These are phyloP conservation scores for Phortica okadai DNA, from an alignment of 2,888 invertebrate species.

Conservation along the genomic window DNA sequence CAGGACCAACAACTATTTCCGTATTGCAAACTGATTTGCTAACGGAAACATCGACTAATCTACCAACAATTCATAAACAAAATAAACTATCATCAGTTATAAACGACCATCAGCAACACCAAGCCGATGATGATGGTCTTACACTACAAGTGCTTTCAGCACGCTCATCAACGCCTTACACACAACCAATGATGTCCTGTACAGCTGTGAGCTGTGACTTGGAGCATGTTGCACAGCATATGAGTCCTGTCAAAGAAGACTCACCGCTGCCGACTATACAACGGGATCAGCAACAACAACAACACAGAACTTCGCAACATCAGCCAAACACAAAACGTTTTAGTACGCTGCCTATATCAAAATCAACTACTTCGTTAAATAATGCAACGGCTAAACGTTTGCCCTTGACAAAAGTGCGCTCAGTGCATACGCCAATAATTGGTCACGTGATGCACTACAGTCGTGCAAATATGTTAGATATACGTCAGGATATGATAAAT, in stretches of 20 bases:
- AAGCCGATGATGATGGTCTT: conserved; percentile 64
- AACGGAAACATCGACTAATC: background rate
- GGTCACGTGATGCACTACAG: conserved; percentile 57
- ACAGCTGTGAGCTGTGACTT: conserved; percentile 67
- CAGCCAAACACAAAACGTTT: conserved; percentile 22
- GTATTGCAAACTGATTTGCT: background rate
- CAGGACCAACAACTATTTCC: conserved; percentile 36
- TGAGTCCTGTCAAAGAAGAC: conserved; percentile 60
- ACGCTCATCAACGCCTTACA: conserved; percentile 72
- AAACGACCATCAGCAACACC: conserved; percentile 39
- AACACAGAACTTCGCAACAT: background rate
- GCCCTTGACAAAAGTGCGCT: conserved; percentile 38
- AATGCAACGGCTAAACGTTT: background rate
- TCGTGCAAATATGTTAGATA: conserved; percentile 61
- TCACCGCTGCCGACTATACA: background rate
- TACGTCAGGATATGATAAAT: conserved; percentile 65
- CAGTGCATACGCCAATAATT: conserved; percentile 33
- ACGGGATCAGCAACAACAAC: background rate
- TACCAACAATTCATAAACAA: conserved; percentile 17
- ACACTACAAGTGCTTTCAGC: conserved; percentile 68
- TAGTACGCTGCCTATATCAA: conserved; percentile 37
- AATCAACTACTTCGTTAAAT: conserved; percentile 22
- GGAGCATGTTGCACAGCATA: conserved; percentile 55
- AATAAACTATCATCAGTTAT: background rate
- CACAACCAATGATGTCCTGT: conserved; percentile 63